phyloP scores from a whole-genome alignment of 2,797 vertebrate species.

The Rhinatrema bivittatum region DNA sequence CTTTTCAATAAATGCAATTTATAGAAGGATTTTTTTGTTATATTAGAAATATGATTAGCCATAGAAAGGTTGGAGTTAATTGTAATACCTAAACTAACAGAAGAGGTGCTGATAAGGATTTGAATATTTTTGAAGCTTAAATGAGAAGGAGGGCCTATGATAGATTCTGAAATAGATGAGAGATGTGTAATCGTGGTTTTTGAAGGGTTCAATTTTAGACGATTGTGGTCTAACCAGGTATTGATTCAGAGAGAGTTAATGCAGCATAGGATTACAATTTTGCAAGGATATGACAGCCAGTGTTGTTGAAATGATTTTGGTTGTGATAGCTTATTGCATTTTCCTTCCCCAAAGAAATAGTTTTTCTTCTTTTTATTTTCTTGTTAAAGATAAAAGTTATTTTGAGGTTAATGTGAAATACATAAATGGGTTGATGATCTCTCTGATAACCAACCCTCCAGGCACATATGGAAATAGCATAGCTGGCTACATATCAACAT shows the following conservation, averaged over 20 bases:
- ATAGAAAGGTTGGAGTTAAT: too few species aligned
- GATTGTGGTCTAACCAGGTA: too few species aligned
- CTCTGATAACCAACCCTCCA: neutral
- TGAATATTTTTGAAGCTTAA: too few species aligned
- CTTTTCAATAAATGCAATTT: too few species aligned
- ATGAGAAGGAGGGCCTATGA: too few species aligned
- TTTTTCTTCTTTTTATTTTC: neutral
- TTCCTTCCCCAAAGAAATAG: neutral
- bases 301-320: constrained; percentile 10
- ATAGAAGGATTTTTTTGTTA: too few species aligned
- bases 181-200: too few species aligned
- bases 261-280: constrained; percentile 14
- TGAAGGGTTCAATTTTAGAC: too few species aligned
- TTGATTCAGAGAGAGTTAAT: constrained; percentile 14
- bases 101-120: too few species aligned
- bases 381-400: constrained; percentile 5
- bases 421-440: constrained; percentile 7
- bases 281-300: constrained; percentile 4
- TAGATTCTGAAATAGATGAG: too few species aligned
- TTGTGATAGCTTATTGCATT: constrained; percentile 2
- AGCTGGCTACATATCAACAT: constrained; percentile 2
- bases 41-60: too few species aligned
- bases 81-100: too few species aligned
- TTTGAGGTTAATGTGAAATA: constrained; percentile 5
- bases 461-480: neutral